Evolutionary conservation across 2,113 vertebrate species (phyloP).

Genomic region (Passer domesticus): DNA sequence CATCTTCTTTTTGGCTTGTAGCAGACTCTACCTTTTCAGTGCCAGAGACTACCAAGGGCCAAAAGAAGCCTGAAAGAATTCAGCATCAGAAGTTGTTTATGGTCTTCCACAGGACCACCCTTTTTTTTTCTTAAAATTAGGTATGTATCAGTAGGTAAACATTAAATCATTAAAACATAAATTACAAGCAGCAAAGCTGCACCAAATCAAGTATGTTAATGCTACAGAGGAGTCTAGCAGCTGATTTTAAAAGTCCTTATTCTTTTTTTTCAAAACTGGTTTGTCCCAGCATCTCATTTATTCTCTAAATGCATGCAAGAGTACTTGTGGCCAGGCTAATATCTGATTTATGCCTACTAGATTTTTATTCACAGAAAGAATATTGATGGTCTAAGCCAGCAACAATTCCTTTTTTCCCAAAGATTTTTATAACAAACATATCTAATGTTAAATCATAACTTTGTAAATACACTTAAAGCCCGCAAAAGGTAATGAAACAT

Average conservation of each 20-base stretch:
- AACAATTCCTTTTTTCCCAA: background rate
- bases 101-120: background rate
- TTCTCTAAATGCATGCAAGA: background rate
- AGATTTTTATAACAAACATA: background rate
- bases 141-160: background rate
- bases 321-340: background rate
- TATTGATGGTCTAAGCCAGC: background rate
- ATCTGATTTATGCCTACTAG: background rate
- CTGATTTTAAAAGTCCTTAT: background rate
- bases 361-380: background rate
- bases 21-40: background rate
- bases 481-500: background rate
- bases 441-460: background rate
- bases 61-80: background rate
- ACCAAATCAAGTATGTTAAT: background rate
- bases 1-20: background rate
- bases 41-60: background rate
- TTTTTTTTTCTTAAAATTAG: background rate
- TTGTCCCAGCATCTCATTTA: background rate
- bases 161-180: too few relatives aligned
- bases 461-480: background rate
- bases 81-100: background rate
- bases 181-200: background rate
- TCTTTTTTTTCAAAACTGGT: background rate
- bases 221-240: background rate